These are phyloP conservation scores for Limenitis camilla DNA, from an alignment of 2,888 invertebrate species.

Conservation along the genomic window DNA sequence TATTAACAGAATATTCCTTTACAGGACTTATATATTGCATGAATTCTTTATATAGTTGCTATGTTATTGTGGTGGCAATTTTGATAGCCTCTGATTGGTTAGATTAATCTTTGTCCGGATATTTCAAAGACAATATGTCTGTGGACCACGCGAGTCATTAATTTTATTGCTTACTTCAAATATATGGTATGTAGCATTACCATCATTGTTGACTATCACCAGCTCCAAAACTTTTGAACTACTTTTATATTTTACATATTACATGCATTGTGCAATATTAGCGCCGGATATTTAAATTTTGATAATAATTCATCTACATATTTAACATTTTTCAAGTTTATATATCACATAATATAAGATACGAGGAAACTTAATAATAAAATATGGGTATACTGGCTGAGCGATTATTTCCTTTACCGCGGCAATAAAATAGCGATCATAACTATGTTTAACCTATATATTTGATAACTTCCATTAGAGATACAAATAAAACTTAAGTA, in stretches of 20 bases:
- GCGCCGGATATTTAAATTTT: no score
- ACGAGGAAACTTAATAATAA: slow-evolving; percentile 24
- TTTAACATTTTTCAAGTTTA: not conserved
- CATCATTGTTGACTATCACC: no score
- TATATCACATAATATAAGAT: not conserved
- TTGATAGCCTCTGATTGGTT: no score
- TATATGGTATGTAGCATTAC: no score
- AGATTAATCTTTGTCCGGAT: no score
- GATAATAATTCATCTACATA: not conserved
- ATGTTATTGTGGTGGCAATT: no score
- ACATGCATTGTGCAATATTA: no score
- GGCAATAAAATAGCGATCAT: slow-evolving; percentile 27
- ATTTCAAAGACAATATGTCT: no score
- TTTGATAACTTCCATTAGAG: slow-evolving; percentile 25
- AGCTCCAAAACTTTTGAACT: no score
- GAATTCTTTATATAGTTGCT: not conserved
- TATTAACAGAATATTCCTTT: not conserved
- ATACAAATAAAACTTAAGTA: slow-evolving; percentile 20
- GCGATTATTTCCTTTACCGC: slow-evolving; percentile 24
- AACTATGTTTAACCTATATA: slow-evolving; percentile 26
- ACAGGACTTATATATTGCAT: not conserved
- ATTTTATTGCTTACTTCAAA: no score
- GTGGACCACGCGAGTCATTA: no score
- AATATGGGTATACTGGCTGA: slow-evolving; percentile 21
- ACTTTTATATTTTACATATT: no score